phyloP scores from a whole-genome alignment of 2,113 vertebrate species.

The Blennius ocellaris region DNA sequence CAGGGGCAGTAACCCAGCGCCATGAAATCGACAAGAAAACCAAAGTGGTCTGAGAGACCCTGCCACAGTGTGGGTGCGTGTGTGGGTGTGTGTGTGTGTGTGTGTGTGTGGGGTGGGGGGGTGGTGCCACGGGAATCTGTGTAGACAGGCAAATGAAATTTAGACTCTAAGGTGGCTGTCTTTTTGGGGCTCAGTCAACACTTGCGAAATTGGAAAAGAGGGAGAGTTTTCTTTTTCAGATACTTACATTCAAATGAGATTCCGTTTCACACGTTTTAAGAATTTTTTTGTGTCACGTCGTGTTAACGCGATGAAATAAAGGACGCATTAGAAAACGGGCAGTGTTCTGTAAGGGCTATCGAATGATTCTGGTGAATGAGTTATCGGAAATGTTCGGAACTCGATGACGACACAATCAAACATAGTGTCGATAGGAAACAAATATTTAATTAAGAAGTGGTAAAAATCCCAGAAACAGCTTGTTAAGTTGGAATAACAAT shows the following conservation, averaged over 20 bases:
- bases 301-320: too few species aligned
- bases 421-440: too few species aligned
- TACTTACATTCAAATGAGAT: not conserved
- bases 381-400: too few species aligned
- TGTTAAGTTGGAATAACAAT: too few species aligned
- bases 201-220: not conserved
- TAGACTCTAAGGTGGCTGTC: conserved; percentile 1
- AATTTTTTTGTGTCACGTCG: too few species aligned
- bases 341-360: too few species aligned
- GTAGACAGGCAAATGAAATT: conserved; percentile 27
- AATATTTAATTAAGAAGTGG: too few species aligned
- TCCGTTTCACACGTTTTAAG: too few species aligned
- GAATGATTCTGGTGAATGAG: too few species aligned
- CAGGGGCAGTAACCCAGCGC: conserved; percentile 31
- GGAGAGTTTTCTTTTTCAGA: not conserved
- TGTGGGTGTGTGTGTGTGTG: conserved; percentile 3
- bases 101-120: not conserved
- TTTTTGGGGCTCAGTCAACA: conserved; percentile 1
- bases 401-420: too few species aligned
- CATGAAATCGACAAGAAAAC: conserved; percentile 68
- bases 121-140: not conserved
- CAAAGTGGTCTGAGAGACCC: conserved; percentile 52
- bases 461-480: too few species aligned
- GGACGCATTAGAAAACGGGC: too few species aligned
- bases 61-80: not conserved